These are phyloP conservation scores for Cynoglossus semilaevis DNA, from an alignment of 2,113 vertebrate species.

Conservation along the genomic window DNA sequence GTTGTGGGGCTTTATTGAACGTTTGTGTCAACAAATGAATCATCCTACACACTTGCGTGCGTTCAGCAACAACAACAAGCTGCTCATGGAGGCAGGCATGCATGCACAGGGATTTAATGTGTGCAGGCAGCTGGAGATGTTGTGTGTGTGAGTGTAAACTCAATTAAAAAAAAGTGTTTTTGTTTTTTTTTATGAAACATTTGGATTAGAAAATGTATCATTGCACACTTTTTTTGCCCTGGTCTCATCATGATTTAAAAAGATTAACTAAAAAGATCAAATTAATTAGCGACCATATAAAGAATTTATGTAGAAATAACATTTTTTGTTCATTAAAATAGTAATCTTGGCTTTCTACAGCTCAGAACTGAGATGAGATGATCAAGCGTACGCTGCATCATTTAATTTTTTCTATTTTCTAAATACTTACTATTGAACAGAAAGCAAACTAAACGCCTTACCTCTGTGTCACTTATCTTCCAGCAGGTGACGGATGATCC, in stretches of 20 bases:
- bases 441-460: not conserved
- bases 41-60: not conserved
- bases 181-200: not conserved
- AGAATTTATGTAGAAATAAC: no score
- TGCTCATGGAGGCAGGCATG: slow-evolving; percentile 5
- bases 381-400: not conserved
- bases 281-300: no score
- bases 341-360: not conserved
- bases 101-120: slow-evolving; percentile 1
- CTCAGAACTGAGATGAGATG: not conserved
- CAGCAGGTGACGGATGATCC: slow-evolving; percentile 50
- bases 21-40: slow-evolving; percentile 6
- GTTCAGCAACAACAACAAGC: slow-evolving; percentile 1
- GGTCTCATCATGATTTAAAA: slow-evolving; percentile 1
- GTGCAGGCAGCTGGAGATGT: not conserved
- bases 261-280: no score
- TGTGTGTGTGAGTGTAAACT: no score
- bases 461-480: slow-evolving; percentile 59
- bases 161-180: slow-evolving; percentile 11
- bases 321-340: no score
- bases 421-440: not conserved
- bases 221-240: slow-evolving; percentile 17
- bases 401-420: not conserved
- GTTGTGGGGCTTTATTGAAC: not conserved
- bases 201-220: no score